phyloP scores from a whole-genome alignment of 2,797 vertebrate species.

The Leptodactylus fallax region DNA sequence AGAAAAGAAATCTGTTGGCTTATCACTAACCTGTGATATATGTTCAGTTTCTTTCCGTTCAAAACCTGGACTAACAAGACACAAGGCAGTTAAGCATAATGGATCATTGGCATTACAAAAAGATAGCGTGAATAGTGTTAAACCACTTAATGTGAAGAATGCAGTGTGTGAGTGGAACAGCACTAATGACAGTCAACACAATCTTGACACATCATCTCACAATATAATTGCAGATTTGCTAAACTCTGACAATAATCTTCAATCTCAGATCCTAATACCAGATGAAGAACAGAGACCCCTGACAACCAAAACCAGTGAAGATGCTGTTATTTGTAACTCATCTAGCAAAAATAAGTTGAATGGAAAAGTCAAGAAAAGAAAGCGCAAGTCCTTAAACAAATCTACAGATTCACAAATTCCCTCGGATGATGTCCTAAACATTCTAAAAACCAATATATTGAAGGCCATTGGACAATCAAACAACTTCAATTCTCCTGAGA shows the following conservation, averaged over 20 bases:
- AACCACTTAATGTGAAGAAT: not conserved
- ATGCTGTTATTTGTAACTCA: conserved; percentile 57
- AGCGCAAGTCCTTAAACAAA: conserved; percentile 65
- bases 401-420: conserved; percentile 67
- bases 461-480: conserved; percentile 60
- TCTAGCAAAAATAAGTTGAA: conserved; percentile 62
- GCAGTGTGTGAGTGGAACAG: not conserved
- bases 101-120: conserved; percentile 61
- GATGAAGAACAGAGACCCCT: fast-evolving
- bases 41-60: conserved; percentile 90
- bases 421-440: conserved; percentile 74
- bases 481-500: not conserved
- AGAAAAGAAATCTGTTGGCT: conserved; percentile 41
- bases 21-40: conserved; percentile 81
- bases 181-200: not conserved
- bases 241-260: conserved; percentile 32
- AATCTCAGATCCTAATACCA: not conserved
- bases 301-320: conserved; percentile 61
- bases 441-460: conserved; percentile 76
- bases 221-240: not conserved
- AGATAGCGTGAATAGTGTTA: not conserved
- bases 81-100: conserved; percentile 92
- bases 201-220: conserved; percentile 20
- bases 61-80: conserved; percentile 89
- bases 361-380: conserved; percentile 79